Percentiles rank a stretch among this genome's conserved stretches.
These are phyloP conservation scores for Onychomys arenicola DNA, from an alignment of 2,797 vertebrate species.

Conservation along the genomic window DNA sequence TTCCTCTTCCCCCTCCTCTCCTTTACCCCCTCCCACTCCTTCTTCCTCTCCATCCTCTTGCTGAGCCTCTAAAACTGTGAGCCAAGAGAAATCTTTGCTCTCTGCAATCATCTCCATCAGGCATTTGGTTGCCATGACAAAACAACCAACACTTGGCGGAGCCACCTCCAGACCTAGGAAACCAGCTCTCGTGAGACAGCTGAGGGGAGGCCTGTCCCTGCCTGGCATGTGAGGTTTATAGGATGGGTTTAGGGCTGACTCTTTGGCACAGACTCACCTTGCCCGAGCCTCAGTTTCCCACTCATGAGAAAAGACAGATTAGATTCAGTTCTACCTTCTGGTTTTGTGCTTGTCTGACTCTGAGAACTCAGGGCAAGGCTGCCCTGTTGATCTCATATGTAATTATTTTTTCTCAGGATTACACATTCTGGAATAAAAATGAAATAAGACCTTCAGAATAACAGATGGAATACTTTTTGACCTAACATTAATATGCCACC, in stretches of 20 bases:
- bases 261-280: background rate
- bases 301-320: background rate
- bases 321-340: background rate
- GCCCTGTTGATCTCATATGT: constrained; percentile 37
- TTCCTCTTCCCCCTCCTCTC: background rate
- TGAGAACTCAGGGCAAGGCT: constrained; percentile 39
- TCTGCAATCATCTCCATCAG: background rate
- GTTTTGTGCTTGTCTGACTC: background rate
- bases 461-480: constrained; percentile 79
- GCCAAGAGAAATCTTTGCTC: background rate
- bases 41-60: background rate
- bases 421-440: constrained; percentile 82
- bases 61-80: background rate
- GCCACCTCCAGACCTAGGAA: background rate
- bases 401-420: constrained; percentile 80
- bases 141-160: background rate
- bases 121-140: background rate
- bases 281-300: background rate
- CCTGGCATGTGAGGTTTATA: rapidly evolving
- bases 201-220: background rate
- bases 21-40: too few relatives aligned
- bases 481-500: constrained; percentile 75
- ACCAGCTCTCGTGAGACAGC: rapidly evolving
- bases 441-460: constrained; percentile 80
- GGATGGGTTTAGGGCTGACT: background rate